Evolutionary conservation across 2,113 vertebrate species (phyloP), one percentile per base, ranked within the genome.

Genomic region (Xenotilapia caudafasciata): DNA sequence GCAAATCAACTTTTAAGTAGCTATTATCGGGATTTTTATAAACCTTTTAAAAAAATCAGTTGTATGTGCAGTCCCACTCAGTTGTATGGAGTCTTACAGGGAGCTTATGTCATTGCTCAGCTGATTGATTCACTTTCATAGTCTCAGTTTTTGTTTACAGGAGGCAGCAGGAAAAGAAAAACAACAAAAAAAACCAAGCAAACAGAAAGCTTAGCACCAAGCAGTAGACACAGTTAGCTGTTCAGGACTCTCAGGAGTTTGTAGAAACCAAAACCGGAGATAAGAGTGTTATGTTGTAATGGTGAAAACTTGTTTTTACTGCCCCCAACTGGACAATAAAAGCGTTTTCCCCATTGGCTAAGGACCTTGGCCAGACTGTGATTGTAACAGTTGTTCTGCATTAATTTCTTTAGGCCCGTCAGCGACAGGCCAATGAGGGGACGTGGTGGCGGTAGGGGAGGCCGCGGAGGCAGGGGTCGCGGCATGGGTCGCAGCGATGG

Each of bases 401-500:
- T 54, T 6, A 6, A 4, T 84, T 6, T 79, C 8, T 70, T 45
- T n/a, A 99, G 99, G 92, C 97, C 98, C 9, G 90, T 97, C 45
- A 95, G 97, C 54, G 99, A 99, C 4, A 94, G 98, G 93, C 97
- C 98, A 62, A 96, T 97, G 91, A 97, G 98, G 55, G 98, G 99
- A 1, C 98, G 99, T 9, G 98, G 97, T 9, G 97, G 97, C 15
- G 96, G 96, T 79, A 85, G 96, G 88, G 94, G 94, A 1, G 88
- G 65, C 85, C 97, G 98, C 1, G 98, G 98, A 0, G 97, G 97
- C 26, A 97, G 99, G 3, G 99, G 99, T 2, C 97, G 98, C 12
- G 98, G 98, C 35, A 96, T 99, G 94, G 98, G 98, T 89, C 97
- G 98, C 92, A 97, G 96, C 3, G 98, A 99, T 40, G 99, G 98